A percentile compares a stretch with the other conserved stretches of the same genome.
Conservation (phyloP, 2,888 invertebrate genomes). For the Pycnomerus fuliginosus region DNA sequence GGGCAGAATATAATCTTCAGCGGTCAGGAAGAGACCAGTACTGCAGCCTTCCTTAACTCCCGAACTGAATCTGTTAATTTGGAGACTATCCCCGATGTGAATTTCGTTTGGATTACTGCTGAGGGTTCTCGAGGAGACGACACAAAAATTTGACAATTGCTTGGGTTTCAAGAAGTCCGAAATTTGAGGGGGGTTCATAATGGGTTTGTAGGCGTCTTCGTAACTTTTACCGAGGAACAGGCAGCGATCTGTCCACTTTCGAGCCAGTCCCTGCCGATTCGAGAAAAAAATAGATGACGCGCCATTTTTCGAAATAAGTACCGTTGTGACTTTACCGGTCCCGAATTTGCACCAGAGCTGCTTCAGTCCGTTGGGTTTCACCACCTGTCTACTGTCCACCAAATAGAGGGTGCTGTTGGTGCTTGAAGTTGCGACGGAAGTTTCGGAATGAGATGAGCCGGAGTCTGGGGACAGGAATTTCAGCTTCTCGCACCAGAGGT, state of each 20-base stretch:
- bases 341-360: slow-evolving; percentile 51
- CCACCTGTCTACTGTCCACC: slow-evolving; percentile 46
- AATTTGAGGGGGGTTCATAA: slow-evolving; percentile 45
- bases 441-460: slow-evolving; percentile 56
- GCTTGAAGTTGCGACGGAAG: slow-evolving; percentile 56
- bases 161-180: slow-evolving; percentile 41
- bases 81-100: slow-evolving; percentile 75
- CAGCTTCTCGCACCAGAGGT: slow-evolving; percentile 60
- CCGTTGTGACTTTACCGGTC: slow-evolving; percentile 35
- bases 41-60: slow-evolving; percentile 55
- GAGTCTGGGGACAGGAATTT: slow-evolving; percentile 51
- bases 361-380: slow-evolving; percentile 38
- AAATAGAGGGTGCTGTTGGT: slow-evolving; percentile 53
- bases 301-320: too few species aligned
- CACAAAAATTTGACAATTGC: neutral
- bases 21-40: slow-evolving; percentile 50
- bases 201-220: slow-evolving; percentile 47
- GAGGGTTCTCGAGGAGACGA: neutral
- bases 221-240: slow-evolving; percentile 58
- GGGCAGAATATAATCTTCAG: slow-evolving; percentile 38
- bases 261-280: slow-evolving; percentile 27
- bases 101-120: slow-evolving; percentile 70
- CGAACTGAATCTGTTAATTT: slow-evolving; percentile 52
- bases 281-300: slow-evolving; percentile 2
- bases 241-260: slow-evolving; percentile 58